phyloP scores from a whole-genome alignment of 2,888 invertebrate genomes.

The Drosophila quinaria region DNA sequence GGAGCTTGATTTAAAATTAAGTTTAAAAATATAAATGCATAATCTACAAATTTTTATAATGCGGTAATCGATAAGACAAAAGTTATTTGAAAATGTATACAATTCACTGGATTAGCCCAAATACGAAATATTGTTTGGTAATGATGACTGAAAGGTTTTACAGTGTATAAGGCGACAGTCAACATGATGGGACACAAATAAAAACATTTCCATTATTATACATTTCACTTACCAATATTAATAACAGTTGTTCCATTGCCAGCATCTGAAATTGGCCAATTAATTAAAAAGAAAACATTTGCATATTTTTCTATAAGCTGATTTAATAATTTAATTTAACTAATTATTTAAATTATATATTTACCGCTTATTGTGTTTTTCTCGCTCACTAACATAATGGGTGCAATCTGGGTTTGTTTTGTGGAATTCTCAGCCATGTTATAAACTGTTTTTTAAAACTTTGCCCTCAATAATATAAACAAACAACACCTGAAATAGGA shows the following conservation, averaged over 20 bases:
- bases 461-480: not conserved
- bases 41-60: conserved; percentile 4
- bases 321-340: not conserved
- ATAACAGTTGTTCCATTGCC: conserved; percentile 59
- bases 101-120: not conserved
- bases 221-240: conserved; percentile 67
- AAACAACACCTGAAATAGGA: conserved; percentile 5
- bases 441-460: not conserved
- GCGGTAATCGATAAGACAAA: conserved; percentile 18
- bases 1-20: not conserved
- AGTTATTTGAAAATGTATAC: conserved; percentile 1
- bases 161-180: conserved; percentile 11
- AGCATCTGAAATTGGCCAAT: conserved; percentile 18
- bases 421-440: conserved; percentile 27
- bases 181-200: conserved; percentile 35
- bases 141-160: conserved; percentile 42
- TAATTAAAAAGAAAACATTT: not conserved
- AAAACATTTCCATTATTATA: not conserved
- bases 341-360: not conserved
- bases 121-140: conserved; percentile 32
- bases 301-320: not conserved
- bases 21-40: conserved; percentile 17
- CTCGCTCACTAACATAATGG: conserved; percentile 7
- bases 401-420: not conserved
- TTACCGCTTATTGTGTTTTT: conserved; percentile 28